Base-by-base conservation (phyloP, 92 coral and sea anemone species). In the Paragorgia papillata region DNA sequence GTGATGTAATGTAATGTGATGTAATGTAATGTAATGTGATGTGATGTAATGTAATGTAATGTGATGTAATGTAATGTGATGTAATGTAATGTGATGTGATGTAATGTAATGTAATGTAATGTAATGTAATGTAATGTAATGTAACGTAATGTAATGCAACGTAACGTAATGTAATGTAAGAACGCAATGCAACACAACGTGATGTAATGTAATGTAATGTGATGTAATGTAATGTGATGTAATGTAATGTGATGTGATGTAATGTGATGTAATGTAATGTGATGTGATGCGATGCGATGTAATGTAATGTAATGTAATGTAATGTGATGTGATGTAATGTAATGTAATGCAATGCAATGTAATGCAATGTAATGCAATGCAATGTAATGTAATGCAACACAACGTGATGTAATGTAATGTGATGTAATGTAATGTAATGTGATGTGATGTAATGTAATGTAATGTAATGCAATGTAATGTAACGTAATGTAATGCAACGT, bases 261-360 rank as follows among this genome's bases (percentile, higher is more conserved):
- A 56, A 56, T 56, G 62, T 56, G 29, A 56, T 56, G 62, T 56
- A 21, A 56, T 56, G 62, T 56, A 21, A 56, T 56, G 62, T 56
- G 29, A 56, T 56, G 62, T 56, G 29, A 56, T 56, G 62, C 21
- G 29, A 56, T 56, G 62, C 21, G 29, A 56, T 56, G 62, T 56
- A 21, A 56, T 56, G 62, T 56, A 21, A 56, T 56, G 62, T 56
- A 56, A 56, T 56, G 62, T 56, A 56, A 56, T 56, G 62, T 56
- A 21, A 56, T 56, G 62, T 56, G 21, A 56, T 56, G 62, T 56
- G 21, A 56, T 56, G 62, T 56, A 21, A 56, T 56, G 62, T 56
- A 21, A 56, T 56, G 62, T 56, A 21, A 56, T 56, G 62, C 21
- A 21, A 56, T 56, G 62, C 21, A 56, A 56, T 56, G 62, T 56